Conservation (phyloP, 2,113 vertebrate species). For the Hyaena hyaena region DNA sequence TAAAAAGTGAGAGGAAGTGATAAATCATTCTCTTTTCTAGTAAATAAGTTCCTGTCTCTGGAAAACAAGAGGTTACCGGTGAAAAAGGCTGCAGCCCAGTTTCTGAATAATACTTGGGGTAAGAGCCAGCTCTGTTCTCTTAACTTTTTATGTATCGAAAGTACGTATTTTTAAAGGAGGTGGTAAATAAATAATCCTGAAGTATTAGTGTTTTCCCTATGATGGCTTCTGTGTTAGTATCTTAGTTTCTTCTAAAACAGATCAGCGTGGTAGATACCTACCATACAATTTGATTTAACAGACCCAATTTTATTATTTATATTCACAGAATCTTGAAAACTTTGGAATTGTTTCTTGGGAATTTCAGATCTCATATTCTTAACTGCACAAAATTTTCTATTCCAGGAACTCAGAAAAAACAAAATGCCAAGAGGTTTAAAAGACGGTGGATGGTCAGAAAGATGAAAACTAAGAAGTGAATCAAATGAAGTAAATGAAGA, state of each 20-base stretch:
- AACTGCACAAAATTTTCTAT: constrained; percentile 54
- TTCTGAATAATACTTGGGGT: constrained; percentile 93
- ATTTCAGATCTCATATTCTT: constrained; percentile 20
- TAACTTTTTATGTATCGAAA: neutral
- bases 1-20: neutral
- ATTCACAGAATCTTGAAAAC: neutral
- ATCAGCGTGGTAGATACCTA: neutral
- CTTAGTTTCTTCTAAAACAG: neutral
- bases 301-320: neutral
- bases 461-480: constrained; percentile 75
- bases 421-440: constrained; percentile 89
- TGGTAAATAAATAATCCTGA: neutral
- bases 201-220: neutral
- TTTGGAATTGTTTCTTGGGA: neutral
- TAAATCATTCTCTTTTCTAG: constrained; percentile 80
- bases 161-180: neutral
- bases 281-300: neutral
- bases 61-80: constrained; percentile 88
- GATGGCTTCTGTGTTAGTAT: neutral
- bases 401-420: constrained; percentile 88
- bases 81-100: constrained; percentile 92
- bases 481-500: constrained; percentile 10
- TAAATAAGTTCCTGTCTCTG: constrained; percentile 92
- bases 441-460: constrained; percentile 88
- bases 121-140: constrained; percentile 74